phyloP scores from a whole-genome alignment of 2,113 vertebrate species.

The Chaetops frenatus region DNA sequence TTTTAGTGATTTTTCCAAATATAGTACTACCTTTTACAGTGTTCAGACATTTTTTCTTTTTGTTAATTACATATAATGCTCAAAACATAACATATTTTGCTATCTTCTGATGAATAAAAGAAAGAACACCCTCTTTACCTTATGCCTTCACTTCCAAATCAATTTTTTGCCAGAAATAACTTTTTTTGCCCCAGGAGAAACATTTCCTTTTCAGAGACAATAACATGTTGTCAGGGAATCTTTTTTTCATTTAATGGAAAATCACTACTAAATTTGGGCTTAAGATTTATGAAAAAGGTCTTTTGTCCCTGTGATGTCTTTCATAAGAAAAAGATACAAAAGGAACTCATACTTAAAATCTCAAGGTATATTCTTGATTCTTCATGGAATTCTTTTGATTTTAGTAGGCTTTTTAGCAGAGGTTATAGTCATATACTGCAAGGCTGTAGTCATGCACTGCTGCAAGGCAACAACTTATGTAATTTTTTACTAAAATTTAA shows the following conservation, averaged over 20 bases:
- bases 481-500: background rate
- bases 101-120: background rate
- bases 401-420: background rate
- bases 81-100: background rate
- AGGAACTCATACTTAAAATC: background rate
- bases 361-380: background rate
- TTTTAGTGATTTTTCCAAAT: background rate
- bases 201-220: background rate
- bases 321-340: background rate
- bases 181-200: background rate
- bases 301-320: background rate
- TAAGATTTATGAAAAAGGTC: background rate
- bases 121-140: background rate
- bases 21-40: background rate
- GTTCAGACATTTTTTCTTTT: background rate
- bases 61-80: background rate
- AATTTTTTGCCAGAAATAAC: background rate
- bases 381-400: background rate
- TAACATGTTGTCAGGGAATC: background rate
- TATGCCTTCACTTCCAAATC: background rate
- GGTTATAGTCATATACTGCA: accelerated
- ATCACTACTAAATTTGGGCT: background rate
- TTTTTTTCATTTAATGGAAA: background rate
- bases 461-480: background rate
- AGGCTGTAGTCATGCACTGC: background rate